Conservation (phyloP, 2,888 invertebrate species). For the Liposcelis brunnea region DNA sequence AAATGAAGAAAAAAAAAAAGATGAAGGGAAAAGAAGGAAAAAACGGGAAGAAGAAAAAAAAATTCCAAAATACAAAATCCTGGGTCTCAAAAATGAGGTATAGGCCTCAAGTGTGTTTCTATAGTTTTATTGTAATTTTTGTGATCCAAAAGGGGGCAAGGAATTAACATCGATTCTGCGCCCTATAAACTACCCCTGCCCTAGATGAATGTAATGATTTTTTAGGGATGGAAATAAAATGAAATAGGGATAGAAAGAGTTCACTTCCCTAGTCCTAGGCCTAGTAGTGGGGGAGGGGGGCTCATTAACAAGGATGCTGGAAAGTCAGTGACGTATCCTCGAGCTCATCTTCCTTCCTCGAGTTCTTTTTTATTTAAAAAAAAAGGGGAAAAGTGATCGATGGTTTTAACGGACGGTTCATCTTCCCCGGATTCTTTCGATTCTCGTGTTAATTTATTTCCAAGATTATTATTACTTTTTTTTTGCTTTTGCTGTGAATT, state of each 20-base stretch:
- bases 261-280: background rate
- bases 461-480: no score
- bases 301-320: slow-evolving; percentile 2
- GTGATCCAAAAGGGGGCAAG: slow-evolving; percentile 1
- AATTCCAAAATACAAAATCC: background rate
- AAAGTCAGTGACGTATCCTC: slow-evolving; percentile 5
- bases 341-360: background rate
- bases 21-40: background rate
- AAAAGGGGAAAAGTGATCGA: no score
- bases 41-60: background rate
- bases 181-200: slow-evolving; percentile 2
- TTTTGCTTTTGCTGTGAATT: no score
- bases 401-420: no score
- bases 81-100: background rate
- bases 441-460: no score
- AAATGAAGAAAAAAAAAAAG: background rate
- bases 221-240: slow-evolving; percentile 6
- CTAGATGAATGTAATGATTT: slow-evolving; percentile 9
- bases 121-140: slow-evolving; percentile 10
- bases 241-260: slow-evolving; percentile 6
- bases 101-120: background rate
- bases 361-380: no score
- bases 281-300: slow-evolving; percentile 5
- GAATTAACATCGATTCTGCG: slow-evolving; percentile 9
- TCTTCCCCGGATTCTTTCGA: no score